Conservation (phyloP, 2,888 invertebrate species). For the Acronicta psi region DNA sequence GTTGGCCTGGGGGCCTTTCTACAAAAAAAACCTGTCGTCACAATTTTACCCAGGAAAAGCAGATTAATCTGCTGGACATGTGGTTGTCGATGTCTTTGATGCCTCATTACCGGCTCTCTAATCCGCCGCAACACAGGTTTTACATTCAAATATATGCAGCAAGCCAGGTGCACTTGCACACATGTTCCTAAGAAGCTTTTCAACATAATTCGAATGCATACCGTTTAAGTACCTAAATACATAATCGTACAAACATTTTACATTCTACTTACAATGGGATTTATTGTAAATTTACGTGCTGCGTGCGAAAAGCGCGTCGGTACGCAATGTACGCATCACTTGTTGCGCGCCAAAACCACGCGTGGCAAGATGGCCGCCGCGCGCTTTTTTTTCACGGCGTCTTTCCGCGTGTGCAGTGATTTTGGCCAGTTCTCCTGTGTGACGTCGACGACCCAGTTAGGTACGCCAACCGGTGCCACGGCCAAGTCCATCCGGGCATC, state of each 20-base stretch:
- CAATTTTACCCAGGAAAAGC: slow-evolving; percentile 33
- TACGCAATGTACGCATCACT: slow-evolving; percentile 57
- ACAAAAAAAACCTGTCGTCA: slow-evolving; percentile 6
- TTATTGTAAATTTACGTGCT: slow-evolving; percentile 86
- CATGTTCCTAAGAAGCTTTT: slow-evolving; percentile 65
- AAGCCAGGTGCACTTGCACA: slow-evolving; percentile 59
- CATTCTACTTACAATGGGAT: slow-evolving; percentile 84
- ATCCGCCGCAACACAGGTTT: slow-evolving; percentile 48
- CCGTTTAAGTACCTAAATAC: slow-evolving; percentile 83
- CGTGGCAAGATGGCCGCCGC: slow-evolving; percentile 80
- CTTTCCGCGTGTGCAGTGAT: slow-evolving; percentile 85
- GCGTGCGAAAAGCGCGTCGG: slow-evolving; percentile 70
- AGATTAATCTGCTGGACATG: slow-evolving; percentile 43
- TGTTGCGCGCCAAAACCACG: slow-evolving; percentile 72
- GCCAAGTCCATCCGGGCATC: slow-evolving; percentile 88
- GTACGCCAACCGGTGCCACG: slow-evolving; percentile 86
- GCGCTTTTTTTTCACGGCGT: slow-evolving; percentile 77
- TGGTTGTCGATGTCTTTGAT: slow-evolving; percentile 48
- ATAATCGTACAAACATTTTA: slow-evolving; percentile 73
- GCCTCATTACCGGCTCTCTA: slow-evolving; percentile 55
- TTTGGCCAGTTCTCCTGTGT: slow-evolving; percentile 86
- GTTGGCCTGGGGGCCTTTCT: background rate
- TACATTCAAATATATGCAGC: slow-evolving; percentile 56
- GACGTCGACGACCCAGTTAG: slow-evolving; percentile 87
- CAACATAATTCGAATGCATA: slow-evolving; percentile 76